Base-by-base conservation (phyloP, 1,140 invertebrate species). In the Drosophila murphyi region DNA sequence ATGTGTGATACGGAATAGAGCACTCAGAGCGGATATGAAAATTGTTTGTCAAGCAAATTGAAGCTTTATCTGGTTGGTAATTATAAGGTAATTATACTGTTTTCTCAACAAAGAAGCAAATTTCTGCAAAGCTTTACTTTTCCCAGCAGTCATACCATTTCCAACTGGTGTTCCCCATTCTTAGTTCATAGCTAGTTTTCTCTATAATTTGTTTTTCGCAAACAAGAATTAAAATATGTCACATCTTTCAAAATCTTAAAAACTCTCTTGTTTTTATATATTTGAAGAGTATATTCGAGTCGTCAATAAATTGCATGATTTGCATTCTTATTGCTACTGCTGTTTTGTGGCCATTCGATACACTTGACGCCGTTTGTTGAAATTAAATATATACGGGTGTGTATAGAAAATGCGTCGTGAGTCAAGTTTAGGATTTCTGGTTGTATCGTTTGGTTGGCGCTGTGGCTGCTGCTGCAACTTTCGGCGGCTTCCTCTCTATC, bases 361-460 rank as follows among this genome's bases (percentile, higher is more conserved):
- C 85, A 88, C 85, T 89, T 87, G 83, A 83, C 83, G 85, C 71
- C 56, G 48, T 71, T 65, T 45, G 59, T 76, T 72, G 69, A 88
- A 79, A 80, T 89, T 63, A 83, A 80, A 89, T 80, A 72, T 77
- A 86, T 81, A 64, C 59, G n/a, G 43, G 61, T 67, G 65, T 72
- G 54, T 64, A 71, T 71, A 64, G 67, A 89, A 80, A 88, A 89
- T 88, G 85, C 83, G 85, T 88, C 83, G 83, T 88, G 85, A 88
- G 85, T 89, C 77, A 85, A 89, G 85, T 88, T 80, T 88, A 81
- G 78, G 80, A 81, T 88, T 89, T 78, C 83, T 81, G 41, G 50
- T 68, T 80, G 56, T 31, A 60, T 63, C 78, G 60, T 80, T 80
- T 80, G 48, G 80, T 41, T 65, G 45, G 45, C 31, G 50, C 50